phyloP scores from a whole-genome alignment of 1,140 invertebrate species.

The Micrasema longulum region DNA sequence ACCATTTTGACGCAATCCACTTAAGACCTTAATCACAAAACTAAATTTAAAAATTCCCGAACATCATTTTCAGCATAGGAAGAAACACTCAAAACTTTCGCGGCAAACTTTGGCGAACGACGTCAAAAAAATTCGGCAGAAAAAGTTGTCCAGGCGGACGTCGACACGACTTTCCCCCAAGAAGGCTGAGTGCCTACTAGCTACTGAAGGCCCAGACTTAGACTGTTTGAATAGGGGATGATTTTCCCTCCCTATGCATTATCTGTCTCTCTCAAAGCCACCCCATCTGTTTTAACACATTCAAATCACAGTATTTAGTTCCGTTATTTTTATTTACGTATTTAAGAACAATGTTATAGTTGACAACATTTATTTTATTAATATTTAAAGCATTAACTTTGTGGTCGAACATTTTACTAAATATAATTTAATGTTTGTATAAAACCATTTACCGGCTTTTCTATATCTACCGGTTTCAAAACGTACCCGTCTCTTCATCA shows the following conservation, averaged over 20 bases:
- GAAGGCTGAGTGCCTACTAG: slow-evolving; percentile 19
- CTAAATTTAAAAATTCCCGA: not conserved
- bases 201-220: not conserved
- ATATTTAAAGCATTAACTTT: too few relatives aligned
- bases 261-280: slow-evolving; percentile 35
- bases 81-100: slow-evolving; percentile 11
- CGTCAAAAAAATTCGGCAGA: not conserved
- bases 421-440: too few relatives aligned
- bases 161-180: slow-evolving; percentile 1
- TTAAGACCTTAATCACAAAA: not conserved
- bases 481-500: too few relatives aligned
- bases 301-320: too few relatives aligned
- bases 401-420: too few relatives aligned
- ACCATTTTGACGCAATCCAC: slow-evolving; percentile 26
- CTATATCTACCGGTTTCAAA: too few relatives aligned
- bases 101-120: slow-evolving; percentile 20
- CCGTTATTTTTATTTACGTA: too few relatives aligned
- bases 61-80: slow-evolving; percentile 14
- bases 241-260: slow-evolving; percentile 32
- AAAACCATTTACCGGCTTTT: too few relatives aligned
- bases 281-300: slow-evolving; percentile 25
- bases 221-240: slow-evolving; percentile 22
- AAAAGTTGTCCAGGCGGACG: not conserved
- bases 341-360: too few relatives aligned
- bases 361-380: too few relatives aligned